Percentiles rank a stretch among this genome's conserved stretches.
phyloP scores from a whole-genome alignment of 1,140 invertebrate species.

The Temnothorax longispinosus region DNA sequence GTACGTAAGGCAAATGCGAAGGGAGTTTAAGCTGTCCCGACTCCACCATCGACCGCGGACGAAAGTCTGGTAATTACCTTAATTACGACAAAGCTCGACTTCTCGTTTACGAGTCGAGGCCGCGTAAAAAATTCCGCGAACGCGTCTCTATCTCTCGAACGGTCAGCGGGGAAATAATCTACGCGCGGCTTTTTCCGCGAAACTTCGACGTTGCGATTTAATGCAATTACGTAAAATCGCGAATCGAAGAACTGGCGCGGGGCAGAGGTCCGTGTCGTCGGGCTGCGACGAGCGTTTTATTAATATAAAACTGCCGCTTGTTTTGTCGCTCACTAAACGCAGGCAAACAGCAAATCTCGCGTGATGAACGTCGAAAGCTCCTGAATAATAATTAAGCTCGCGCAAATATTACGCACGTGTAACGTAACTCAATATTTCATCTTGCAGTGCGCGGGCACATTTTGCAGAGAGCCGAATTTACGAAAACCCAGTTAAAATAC shows the following conservation, averaged over 20 bases:
- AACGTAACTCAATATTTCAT: constrained; percentile 38
- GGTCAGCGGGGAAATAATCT: constrained; percentile 33
- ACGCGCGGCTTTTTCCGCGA: constrained; percentile 1
- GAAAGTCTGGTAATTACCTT: constrained; percentile 80
- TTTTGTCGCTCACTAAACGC: neutral
- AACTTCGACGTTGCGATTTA: constrained; percentile 19
- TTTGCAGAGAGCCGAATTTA: constrained; percentile 4
- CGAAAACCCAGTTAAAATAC: neutral
- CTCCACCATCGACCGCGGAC: constrained; percentile 46
- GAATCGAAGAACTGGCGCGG: neutral
- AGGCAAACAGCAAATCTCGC: neutral
- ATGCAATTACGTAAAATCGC: constrained; percentile 22
- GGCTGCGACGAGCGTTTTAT: neutral
- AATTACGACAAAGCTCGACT: constrained; percentile 79
- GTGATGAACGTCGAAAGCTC: constrained; percentile 24
- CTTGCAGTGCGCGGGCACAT: neutral
- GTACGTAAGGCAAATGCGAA: constrained; percentile 69
- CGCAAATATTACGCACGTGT: neutral
- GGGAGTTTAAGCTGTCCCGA: constrained; percentile 69
- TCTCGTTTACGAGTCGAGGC: constrained; percentile 62
- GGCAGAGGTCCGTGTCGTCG: neutral
- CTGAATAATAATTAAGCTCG: constrained; percentile 31
- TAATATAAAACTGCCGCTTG: constrained; percentile 19
- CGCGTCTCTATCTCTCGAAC: neutral
- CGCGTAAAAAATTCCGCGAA: constrained; percentile 37